Evolutionary conservation across 2,113 vertebrate species (phyloP).

Genomic region (Hiodon tergisus): DNA sequence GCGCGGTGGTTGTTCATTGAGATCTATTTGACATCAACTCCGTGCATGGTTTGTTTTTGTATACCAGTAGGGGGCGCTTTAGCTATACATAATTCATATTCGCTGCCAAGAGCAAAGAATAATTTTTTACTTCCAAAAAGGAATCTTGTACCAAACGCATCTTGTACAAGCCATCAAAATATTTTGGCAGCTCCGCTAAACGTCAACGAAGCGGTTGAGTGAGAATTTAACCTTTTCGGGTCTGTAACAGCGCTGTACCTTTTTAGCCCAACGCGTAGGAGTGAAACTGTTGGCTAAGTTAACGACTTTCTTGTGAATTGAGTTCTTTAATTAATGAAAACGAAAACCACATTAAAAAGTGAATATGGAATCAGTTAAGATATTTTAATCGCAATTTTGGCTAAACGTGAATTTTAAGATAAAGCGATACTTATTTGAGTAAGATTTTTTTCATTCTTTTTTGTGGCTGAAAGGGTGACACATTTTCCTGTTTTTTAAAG

Average conservation of each 20-base stretch:
- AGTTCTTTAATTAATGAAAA: too few relatives aligned
- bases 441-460: too few relatives aligned
- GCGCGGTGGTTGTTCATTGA: background rate
- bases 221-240: conserved; percentile 42
- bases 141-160: conserved; percentile 54
- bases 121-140: conserved; percentile 41
- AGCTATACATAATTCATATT: conserved; percentile 75
- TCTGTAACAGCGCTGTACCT: background rate
- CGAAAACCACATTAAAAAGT: too few relatives aligned
- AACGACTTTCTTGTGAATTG: background rate
- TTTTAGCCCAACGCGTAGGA: background rate
- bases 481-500: too few relatives aligned
- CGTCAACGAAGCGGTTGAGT: conserved; percentile 49
- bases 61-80: conserved; percentile 84
- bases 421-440: too few relatives aligned
- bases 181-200: conserved; percentile 61
- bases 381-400: too few relatives aligned
- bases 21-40: background rate
- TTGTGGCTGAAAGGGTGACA: too few relatives aligned
- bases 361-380: too few relatives aligned
- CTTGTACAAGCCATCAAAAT: conserved; percentile 54
- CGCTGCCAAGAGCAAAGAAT: conserved; percentile 35
- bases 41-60: conserved; percentile 16
- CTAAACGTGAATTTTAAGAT: too few relatives aligned
- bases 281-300: background rate